Evolutionary conservation across 2,888 invertebrate species (phyloP), one percentile per base, ranked within the genome.

Genomic region (Lepidocyrtoides sp.): DNA sequence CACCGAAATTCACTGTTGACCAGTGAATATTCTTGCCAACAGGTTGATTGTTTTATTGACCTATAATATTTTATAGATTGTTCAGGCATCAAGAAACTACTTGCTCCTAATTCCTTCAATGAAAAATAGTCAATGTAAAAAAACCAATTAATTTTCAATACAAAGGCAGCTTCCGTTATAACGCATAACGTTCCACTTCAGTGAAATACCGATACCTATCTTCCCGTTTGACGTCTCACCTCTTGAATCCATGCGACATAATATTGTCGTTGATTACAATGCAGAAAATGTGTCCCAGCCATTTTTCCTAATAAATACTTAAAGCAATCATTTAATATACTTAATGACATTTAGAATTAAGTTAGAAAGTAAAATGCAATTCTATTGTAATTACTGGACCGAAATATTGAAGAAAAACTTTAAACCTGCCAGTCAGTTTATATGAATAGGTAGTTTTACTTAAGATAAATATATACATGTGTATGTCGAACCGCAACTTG

Each of bases 351-450:
- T 41, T 69, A 41, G 14, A 32, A 57, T 57, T 20, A 57, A 57
- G 7, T n/a, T n/a, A n/a, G n/a, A n/a, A n/a, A n/a, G n/a, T 8
- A 32, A 14, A 63, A 36, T 36, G 36, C 36, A 36, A 36, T 69
- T 69, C 36, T 36, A 32, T 17, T 69, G 3, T 69, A 69, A 36
- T 26, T 48, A 75, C 12, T 75, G 75, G 75, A 75, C 75, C 75
- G 75, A 75, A 75, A 75, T 48, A 75, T 75, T 72, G 44, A 41
- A 72, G 1, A 66, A 48, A 44, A 44, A 48, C 26, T 48, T 26
- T 48, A 75, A 75, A 75, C 75, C 75, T 75, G 75, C 75, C 75
- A 75, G 75, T 48, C 75, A 36, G 20, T 75, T 26, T 48, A 48
- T 75, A 75, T 44, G 20, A 4, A 36, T 36, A 4, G 14, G 8